These are phyloP conservation scores for Emys orbicularis DNA, from an alignment of 2,797 vertebrate genomes.

Conservation along the genomic window DNA sequence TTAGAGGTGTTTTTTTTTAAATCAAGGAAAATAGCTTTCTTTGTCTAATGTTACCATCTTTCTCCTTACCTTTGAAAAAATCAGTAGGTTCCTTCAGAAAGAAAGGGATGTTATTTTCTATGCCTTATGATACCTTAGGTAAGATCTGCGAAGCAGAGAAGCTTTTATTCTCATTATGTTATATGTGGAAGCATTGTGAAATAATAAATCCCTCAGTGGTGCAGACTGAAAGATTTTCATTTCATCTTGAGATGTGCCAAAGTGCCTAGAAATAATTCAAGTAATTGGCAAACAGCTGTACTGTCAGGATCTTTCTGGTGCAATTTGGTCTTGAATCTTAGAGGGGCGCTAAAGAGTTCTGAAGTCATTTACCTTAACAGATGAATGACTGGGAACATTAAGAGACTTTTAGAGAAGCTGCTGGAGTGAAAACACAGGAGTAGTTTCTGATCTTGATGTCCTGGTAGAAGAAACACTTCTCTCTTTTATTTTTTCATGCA, in stretches of 20 bases:
- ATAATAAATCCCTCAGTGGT: constrained; percentile 69
- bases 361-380: background rate
- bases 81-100: constrained; percentile 41
- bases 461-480: constrained; percentile 6
- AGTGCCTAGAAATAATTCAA: constrained; percentile 73
- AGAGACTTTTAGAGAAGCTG: background rate
- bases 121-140: constrained; percentile 63
- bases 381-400: constrained; percentile 8
- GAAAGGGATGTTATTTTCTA: constrained; percentile 65
- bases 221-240: constrained; percentile 67
- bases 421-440: constrained; percentile 3
- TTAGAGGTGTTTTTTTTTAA: constrained; percentile 1
- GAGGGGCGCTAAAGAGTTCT: constrained; percentile 54
- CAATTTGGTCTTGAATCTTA: constrained; percentile 67
- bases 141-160: constrained; percentile 66
- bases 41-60: constrained; percentile 56
- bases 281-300: constrained; percentile 72
- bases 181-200: constrained; percentile 65
- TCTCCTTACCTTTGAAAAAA: constrained; percentile 49
- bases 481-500: background rate
- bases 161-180: constrained; percentile 79
- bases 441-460: background rate
- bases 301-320: constrained; percentile 55
- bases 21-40: constrained; percentile 59
- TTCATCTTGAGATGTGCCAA: constrained; percentile 72